Evolutionary conservation across 2,113 vertebrate species (phyloP).

Genomic region (Toxotes jaculatrix): DNA sequence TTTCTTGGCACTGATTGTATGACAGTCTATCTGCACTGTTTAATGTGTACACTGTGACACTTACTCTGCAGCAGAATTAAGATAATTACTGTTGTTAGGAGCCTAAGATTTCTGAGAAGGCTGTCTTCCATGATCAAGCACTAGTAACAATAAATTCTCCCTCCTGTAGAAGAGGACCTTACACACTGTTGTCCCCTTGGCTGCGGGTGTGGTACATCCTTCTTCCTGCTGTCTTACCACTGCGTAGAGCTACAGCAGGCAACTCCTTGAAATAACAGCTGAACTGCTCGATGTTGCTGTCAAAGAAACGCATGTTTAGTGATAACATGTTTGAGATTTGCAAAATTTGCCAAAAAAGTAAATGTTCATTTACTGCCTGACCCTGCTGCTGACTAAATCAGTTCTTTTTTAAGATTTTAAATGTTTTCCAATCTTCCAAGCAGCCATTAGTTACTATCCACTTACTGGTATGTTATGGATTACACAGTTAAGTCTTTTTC

Average conservation of each 20-base stretch:
- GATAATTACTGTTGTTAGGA: neutral
- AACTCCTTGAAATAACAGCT: slow-evolving; percentile 99
- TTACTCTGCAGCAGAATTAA: neutral
- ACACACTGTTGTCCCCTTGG: slow-evolving; percentile 97
- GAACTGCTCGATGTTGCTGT: slow-evolving; percentile 97
- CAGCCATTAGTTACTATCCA: no score
- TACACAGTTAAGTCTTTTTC: neutral
- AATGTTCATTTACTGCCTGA: neutral
- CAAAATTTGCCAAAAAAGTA: neutral
- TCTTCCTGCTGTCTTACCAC: slow-evolving; percentile 95
- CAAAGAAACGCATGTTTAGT: slow-evolving; percentile 23
- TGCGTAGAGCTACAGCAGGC: slow-evolving; percentile 95
- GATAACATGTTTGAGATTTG: neutral
- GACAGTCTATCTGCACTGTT: neutral
- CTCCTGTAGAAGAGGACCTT: slow-evolving; percentile 82
- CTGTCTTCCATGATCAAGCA: neutral
- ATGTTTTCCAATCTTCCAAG: no score
- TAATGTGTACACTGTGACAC: neutral
- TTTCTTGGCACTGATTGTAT: neutral
- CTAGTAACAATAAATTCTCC: slow-evolving; percentile 14
- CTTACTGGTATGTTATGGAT: neutral
- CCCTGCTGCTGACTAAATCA: no score
- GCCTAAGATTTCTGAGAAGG: neutral
- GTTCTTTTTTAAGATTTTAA: no score
- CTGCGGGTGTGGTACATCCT: slow-evolving; percentile 98